Evolutionary conservation across 2,888 invertebrate genomes (phyloP), one percentile per base, ranked within the genome.

Genomic region (Lamproptera curius): DNA sequence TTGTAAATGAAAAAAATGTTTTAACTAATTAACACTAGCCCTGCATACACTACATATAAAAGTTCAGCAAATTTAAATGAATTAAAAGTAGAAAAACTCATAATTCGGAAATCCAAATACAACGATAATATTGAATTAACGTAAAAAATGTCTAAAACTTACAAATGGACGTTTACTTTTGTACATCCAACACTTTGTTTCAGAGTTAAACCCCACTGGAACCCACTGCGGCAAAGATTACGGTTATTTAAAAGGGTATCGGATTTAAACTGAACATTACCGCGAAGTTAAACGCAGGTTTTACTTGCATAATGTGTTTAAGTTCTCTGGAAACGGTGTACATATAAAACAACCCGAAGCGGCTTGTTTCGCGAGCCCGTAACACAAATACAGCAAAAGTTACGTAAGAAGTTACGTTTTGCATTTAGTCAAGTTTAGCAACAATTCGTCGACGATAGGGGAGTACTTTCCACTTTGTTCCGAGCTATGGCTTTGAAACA

Each of bases 301-400:
- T 5, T n/a, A 35, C 31, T 35, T 35, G 26, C 38, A 34, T 42
- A 39, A 48, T 44, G 44, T 44, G 40, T 44, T 49, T 40, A 49
- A 44, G 40, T 49, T 49, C 11, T 11, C 20, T 36, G 43, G 17
- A 35, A 40, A 49, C 39, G 44, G 44, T 49, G 40, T 40, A 44
- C 39, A 35, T 31, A 43, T 31, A 49, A 31, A 49, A 49, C 40
- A 44, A 49, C 28, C 39, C 11, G 48, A 14, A 36, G 36, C 40
- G 35, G 44, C 39, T 44, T 35, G 28, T 26, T 42, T 49, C 15
- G 43, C 20, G 26, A 39, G 17, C 23, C 43, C 3, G 39, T 16
- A 31, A 44, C 36, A 20, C 35, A 43, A 49, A 49, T 33, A 44
- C 34, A 28, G 31, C 31, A 31, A 16, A 40, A 40, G 35, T 49